A percentile compares a stretch with the other conserved stretches of the same genome.
Evolutionary conservation across 2,888 invertebrate genomes (phyloP).

Genomic region (Spatulosminthurus flaviceps): DNA sequence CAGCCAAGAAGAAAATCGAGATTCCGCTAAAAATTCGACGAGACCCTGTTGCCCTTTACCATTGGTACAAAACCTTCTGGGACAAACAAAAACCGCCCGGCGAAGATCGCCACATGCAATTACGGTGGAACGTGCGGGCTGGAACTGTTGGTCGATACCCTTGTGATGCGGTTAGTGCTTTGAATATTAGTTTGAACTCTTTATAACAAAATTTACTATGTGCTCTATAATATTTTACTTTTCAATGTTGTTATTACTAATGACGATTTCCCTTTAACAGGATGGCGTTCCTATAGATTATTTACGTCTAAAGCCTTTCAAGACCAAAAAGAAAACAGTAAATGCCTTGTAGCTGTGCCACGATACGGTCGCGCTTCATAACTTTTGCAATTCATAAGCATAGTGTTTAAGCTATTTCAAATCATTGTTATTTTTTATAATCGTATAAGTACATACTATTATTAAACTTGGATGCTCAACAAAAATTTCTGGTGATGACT

Average conservation of each 20-base stretch:
- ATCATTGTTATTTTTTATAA: not conserved
- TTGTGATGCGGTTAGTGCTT: conserved; percentile 52
- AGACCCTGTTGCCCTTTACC: conserved; percentile 61
- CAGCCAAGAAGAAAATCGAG: conserved; percentile 31
- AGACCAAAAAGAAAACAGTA: conserved; percentile 23
- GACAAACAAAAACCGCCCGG: conserved; percentile 60
- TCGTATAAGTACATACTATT: too few relatives aligned
- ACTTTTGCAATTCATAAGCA: not conserved
- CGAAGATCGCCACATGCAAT: conserved; percentile 60
- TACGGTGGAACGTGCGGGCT: conserved; percentile 59
- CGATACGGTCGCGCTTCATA: not conserved
- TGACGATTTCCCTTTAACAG: conserved; percentile 7
- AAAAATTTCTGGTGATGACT: not conserved
- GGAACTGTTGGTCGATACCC: conserved; percentile 50
- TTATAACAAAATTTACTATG: too few relatives aligned
- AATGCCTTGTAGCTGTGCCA: conserved; percentile 36
- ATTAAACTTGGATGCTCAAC: not conserved
- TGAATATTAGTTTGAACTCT: too few relatives aligned
- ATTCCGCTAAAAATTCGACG: conserved; percentile 44
- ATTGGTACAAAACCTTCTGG: conserved; percentile 62
- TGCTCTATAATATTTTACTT: too few relatives aligned
- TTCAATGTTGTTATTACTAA: not conserved
- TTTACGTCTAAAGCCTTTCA: conserved; percentile 22
- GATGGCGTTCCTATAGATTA: conserved; percentile 40
- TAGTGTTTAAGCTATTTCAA: not conserved